Base-by-base conservation (phyloP, 2,888 invertebrate genomes). In the Doris montereyensis region DNA sequence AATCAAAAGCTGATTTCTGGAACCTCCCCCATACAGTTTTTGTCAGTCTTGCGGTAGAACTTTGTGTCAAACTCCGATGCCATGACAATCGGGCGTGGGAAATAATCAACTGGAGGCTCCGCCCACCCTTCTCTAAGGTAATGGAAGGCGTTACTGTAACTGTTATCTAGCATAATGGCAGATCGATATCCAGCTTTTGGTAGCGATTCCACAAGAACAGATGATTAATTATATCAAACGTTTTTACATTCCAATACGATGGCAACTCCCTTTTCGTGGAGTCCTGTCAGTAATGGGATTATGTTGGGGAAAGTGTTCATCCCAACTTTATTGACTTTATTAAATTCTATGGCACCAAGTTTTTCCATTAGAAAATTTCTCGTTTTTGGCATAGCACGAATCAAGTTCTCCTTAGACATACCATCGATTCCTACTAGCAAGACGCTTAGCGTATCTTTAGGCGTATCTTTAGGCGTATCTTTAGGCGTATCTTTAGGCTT, bases 221-320 rank as follows among this genome's bases (percentile, higher is more conserved):
- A 5, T 78, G 28, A 26, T 78, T 68, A 1, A 74, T 32, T 4
- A 24, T 28, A 26, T 78, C 78, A 5, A 74, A 67, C 17, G 2
- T 5, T n/a, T n/a, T 60, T 24, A 24, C 67, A 65, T 30, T 65
- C 28, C 8, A 13, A 24, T 3, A 4, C 24, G n/a, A 2, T 3
- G 0, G 0, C 82, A 8, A 77, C 26, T 28, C 72, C 77, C 26
- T 58, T 17, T 5, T 24, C 21, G 30, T 28, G 26, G 24, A 62
- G 30, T 4, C 87, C 87, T 1, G 85, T 85, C 28, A 87, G 76
- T 2, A 86, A 65, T 10, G 85, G 81, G 1, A 86, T 73, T 0
- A 86, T 5, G 77, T 86, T 86, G 2, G 85, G 84, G 34, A 85
- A 84, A 1, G 87, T 87, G 65, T 84, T 85, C 41, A 83, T 84